A percentile compares a stretch with the other conserved stretches of the same genome.
Evolutionary conservation across 2,888 invertebrate species (phyloP).

Genomic region (Tiliacea citrago): DNA sequence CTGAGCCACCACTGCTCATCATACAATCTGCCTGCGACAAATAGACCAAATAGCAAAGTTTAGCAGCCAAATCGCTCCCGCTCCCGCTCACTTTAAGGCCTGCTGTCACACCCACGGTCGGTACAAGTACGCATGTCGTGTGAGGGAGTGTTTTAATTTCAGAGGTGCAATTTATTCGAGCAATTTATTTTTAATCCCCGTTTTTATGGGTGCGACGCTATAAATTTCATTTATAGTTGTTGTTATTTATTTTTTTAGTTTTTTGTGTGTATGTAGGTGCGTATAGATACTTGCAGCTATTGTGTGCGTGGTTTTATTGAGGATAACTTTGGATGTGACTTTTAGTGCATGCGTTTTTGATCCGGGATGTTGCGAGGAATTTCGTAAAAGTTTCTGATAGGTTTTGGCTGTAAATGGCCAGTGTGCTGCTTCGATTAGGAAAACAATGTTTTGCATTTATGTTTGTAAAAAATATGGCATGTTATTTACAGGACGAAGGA

Average conservation of each 20-base stretch:
- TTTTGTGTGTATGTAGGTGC: conserved; percentile 53
- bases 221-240: conserved; percentile 88
- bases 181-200: conserved; percentile 91
- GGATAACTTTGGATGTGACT: conserved; percentile 36
- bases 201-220: conserved; percentile 89
- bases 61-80: conserved; percentile 47
- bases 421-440: background rate
- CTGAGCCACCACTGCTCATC: no score
- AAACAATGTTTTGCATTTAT: background rate
- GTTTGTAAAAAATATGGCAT: background rate
- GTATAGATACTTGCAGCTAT: conserved; percentile 8
- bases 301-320: conserved; percentile 62
- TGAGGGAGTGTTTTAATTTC: conserved; percentile 90
- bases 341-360: conserved; percentile 27
- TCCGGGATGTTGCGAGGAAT: background rate
- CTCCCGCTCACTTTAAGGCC: conserved; percentile 64
- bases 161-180: conserved; percentile 91
- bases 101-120: conserved; percentile 68
- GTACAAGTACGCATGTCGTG: conserved; percentile 87
- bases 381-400: background rate
- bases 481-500: background rate
- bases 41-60: background rate
- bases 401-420: background rate
- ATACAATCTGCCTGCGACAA: no score
- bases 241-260: conserved; percentile 81